phyloP scores from a whole-genome alignment of 2,113 vertebrate species.

The Myotis yumanensis region DNA sequence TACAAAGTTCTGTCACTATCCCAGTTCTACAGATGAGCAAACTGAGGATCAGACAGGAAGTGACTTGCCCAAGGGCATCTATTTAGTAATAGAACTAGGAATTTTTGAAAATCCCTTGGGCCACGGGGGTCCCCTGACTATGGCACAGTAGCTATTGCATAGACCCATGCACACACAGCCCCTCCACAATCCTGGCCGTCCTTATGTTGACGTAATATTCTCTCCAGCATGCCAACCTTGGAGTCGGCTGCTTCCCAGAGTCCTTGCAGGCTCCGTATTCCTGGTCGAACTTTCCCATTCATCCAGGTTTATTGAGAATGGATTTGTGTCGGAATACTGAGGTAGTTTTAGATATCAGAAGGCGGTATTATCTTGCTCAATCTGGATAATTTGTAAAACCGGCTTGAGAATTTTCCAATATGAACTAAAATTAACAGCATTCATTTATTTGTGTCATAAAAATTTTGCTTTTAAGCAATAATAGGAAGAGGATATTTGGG shows the following conservation, averaged over 20 bases:
- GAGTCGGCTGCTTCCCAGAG: neutral
- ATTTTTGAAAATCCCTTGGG: neutral
- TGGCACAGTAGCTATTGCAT: neutral
- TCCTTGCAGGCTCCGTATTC: rapidly evolving
- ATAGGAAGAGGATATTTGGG: neutral
- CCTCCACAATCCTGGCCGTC: neutral
- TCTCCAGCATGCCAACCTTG: neutral
- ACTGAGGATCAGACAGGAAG: neutral
- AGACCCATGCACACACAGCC: rapidly evolving
- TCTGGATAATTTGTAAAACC: conserved; percentile 27
- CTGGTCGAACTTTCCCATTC: neutral
- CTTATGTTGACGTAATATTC: neutral
- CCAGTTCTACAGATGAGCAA: neutral
- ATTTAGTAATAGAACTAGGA: neutral
- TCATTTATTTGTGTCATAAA: conserved; percentile 1
- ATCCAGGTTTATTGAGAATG: neutral
- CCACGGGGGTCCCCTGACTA: neutral
- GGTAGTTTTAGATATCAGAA: neutral
- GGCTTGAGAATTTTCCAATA: neutral
- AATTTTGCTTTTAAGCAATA: conserved; percentile 38
- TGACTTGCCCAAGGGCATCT: neutral
- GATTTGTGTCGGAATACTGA: neutral
- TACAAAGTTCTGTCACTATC: neutral
- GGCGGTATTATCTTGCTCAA: neutral
- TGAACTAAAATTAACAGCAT: conserved; percentile 37